Evolutionary conservation across 2,113 vertebrate genomes (phyloP).

Genomic region (Ochotona curzoniae): DNA sequence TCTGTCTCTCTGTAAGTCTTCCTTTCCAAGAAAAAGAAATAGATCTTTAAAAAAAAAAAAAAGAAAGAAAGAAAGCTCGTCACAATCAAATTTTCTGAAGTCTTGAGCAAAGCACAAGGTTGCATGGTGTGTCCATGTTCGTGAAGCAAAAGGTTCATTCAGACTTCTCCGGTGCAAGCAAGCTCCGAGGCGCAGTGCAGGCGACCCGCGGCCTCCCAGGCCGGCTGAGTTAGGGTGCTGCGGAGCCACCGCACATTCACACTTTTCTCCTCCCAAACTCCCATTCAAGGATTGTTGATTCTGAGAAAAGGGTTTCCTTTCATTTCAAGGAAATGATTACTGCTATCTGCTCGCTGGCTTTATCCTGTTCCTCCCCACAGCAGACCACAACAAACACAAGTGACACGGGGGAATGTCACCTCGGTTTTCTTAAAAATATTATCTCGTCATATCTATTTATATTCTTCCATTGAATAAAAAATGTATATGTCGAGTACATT

Average conservation of each 20-base stretch:
- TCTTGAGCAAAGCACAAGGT: neutral
- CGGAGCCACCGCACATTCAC: fast-evolving
- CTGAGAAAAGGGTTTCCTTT: neutral
- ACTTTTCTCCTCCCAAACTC: neutral
- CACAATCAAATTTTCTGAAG: neutral
- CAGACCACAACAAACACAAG: neutral
- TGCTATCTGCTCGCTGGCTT: no score
- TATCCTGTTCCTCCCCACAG: neutral
- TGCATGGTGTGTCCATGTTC: neutral
- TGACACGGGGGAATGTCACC: neutral
- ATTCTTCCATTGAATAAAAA: neutral
- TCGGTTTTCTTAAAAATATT: neutral
- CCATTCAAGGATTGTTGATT: neutral
- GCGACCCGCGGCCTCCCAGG: no score
- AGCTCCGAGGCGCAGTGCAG: neutral
- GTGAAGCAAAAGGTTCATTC: neutral
- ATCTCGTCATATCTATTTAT: no score
- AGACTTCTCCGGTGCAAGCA: neutral
- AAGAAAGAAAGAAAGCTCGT: neutral
- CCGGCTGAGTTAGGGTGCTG: neutral
- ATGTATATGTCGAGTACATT: neutral
- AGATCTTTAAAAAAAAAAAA: neutral
- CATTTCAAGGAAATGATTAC: neutral
- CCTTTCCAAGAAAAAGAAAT: no score
- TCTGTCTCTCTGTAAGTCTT: no score